phyloP scores from a whole-genome alignment of 1,140 invertebrate genomes.

The Zaprionus davidi region DNA sequence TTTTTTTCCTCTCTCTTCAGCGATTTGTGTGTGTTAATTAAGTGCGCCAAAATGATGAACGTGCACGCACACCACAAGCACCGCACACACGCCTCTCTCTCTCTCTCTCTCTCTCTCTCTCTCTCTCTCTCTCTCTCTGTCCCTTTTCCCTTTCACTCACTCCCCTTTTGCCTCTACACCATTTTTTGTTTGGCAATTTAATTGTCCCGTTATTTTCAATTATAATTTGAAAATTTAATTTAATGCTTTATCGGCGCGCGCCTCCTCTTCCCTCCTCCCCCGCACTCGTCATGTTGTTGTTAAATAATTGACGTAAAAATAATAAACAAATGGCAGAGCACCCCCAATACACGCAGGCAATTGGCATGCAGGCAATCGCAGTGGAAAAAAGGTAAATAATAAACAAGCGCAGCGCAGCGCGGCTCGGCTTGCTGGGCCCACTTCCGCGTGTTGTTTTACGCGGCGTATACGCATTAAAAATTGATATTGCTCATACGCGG shows the following conservation, averaged over 20 bases:
- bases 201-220: conserved; percentile 38
- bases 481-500: conserved; percentile 42
- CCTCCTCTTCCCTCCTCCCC: background rate
- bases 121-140: no score
- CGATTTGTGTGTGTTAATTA: conserved; percentile 67
- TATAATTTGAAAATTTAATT: conserved; percentile 65
- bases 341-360: conserved; percentile 45
- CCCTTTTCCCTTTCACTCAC: no score
- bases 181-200: conserved; percentile 36
- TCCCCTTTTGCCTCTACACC: no score
- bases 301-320: conserved; percentile 61
- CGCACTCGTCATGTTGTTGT: conserved; percentile 26
- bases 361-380: conserved; percentile 28
- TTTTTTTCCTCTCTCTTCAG: background rate
- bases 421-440: background rate
- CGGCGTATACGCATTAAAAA: conserved; percentile 61
- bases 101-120: no score
- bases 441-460: conserved; percentile 19
- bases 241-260: conserved; percentile 45
- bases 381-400: conserved; percentile 53
- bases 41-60: conserved; percentile 38
- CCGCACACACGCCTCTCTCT: background rate
- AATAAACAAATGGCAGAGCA: conserved; percentile 64
- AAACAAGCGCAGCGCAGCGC: conserved; percentile 41
- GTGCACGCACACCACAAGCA: conserved; percentile 10